Evolutionary conservation across 1,140 invertebrate species (phyloP), one percentile per base, ranked within the genome.

Genomic region (Aphaenogaster rudis): DNA sequence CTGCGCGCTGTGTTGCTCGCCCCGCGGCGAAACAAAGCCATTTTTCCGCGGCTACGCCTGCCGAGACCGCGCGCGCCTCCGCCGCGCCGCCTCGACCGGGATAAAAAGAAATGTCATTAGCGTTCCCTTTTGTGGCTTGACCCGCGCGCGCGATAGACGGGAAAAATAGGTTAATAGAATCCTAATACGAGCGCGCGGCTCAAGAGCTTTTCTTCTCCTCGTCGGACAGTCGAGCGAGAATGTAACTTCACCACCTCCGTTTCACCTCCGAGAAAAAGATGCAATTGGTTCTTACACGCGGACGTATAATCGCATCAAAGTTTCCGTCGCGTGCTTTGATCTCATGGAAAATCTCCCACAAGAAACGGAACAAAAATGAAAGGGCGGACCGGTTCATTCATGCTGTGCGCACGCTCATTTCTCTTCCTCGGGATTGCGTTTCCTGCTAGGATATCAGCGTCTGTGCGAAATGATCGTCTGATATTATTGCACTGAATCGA

Each of bases 91-190:
- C 48, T 52, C 13, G 42, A 42, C n/a, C 74, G 64, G 42, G n/a
- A 11, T 52, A 42, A 72, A 63, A 71, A 79, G 78, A 85, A 90
- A 66, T 86, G 54, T 90, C 67, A 87, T 90, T 90, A 80, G 48
- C 42, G 54, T 79, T 80, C 45, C 17, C 63, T 88, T 90, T 88
- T 74, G 63, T 59, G 66, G 74, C 33, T 85, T 63, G 80, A 90
- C 66, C 66, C 50, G 71, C 74, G 66, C 39, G 63, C 69, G 80
- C 33, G n/a, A 61, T 76, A 88, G 71, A 66, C 50, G 50, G 28
- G 67, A 72, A 88, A 50, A 88, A 88, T 88, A 33, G 90, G 90
- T 88, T 91, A 90, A 91, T 91, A 90, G 90, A 90, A 90, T 88
- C 76, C 77, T 77, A 88, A 90, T 88, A 88, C 50, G 88, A 90